Conservation (phyloP, 2,113 vertebrate species). For the Clarias macrocephalus region DNA sequence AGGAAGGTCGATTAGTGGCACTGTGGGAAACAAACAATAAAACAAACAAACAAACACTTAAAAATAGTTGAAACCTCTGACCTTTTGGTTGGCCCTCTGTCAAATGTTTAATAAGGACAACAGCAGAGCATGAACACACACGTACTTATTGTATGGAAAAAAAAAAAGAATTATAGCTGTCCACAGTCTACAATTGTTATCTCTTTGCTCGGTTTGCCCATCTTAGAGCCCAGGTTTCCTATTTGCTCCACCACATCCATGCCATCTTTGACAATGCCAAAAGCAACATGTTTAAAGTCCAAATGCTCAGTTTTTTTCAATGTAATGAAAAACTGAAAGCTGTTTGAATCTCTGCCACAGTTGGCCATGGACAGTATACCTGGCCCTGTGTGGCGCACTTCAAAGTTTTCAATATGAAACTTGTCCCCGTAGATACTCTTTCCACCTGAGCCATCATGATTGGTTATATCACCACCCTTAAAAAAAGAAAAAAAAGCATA, state of each 20-base stretch:
- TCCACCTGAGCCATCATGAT: constrained; percentile 84
- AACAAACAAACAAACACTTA: too few relatives aligned
- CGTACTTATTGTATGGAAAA: too few relatives aligned
- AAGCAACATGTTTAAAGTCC: constrained; percentile 94
- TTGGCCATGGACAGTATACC: constrained; percentile 95
- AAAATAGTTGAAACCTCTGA: too few relatives aligned
- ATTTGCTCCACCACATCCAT: constrained; percentile 88
- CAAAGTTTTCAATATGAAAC: constrained; percentile 94
- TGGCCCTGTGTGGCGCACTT: constrained; percentile 84
- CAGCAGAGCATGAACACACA: too few relatives aligned
- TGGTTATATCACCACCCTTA: constrained; percentile 91
- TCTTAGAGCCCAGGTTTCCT: constrained; percentile 82
- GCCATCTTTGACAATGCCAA: constrained; percentile 88
- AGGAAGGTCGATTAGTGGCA: too few relatives aligned
- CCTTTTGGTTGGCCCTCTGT: too few relatives aligned
- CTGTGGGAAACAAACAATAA: too few relatives aligned
- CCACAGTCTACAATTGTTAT: constrained; percentile 86
- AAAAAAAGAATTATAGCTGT: constrained; percentile 70
- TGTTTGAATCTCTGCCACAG: constrained; percentile 84
- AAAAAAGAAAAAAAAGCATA: too few relatives aligned
- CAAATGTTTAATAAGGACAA: too few relatives aligned
- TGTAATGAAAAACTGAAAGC: constrained; percentile 94
- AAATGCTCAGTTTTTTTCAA: constrained; percentile 89
- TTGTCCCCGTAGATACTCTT: constrained; percentile 85
- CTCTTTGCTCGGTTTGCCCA: constrained; percentile 77